Evolutionary conservation across 2,113 vertebrate genomes (phyloP).

Genomic region (Noturus placidus): DNA sequence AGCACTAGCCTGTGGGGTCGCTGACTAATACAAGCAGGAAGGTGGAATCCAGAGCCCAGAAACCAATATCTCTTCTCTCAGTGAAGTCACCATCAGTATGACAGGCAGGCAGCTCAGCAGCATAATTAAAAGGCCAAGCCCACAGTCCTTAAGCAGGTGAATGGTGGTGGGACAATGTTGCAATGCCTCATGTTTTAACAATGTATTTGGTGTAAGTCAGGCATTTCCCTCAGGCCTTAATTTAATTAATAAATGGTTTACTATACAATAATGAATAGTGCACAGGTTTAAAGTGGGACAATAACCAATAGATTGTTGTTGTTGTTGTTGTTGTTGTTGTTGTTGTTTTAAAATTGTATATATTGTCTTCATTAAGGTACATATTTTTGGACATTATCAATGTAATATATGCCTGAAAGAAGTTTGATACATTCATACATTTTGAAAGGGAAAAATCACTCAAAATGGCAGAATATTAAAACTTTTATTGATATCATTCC

Average conservation of each 20-base stretch:
- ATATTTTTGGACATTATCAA: neutral
- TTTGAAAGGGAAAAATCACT: neutral
- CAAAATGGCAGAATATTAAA: neutral
- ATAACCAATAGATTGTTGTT: neutral
- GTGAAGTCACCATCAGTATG: neutral
- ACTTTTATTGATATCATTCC: neutral
- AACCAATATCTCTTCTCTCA: constrained; percentile 23
- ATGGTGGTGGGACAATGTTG: neutral
- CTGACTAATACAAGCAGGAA: constrained; percentile 22
- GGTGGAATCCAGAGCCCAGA: constrained; percentile 5
- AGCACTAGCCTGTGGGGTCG: neutral
- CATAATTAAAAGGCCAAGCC: constrained; percentile 46
- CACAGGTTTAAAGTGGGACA: neutral
- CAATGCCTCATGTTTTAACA: constrained; percentile 9
- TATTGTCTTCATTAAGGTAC: neutral
- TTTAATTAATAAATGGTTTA: neutral
- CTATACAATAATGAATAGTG: neutral
- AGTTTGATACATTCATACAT: neutral
- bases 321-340: neutral
- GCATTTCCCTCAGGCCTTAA: neutral
- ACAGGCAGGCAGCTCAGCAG: constrained; percentile 34
- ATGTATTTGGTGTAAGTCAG: neutral
- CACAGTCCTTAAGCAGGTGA: constrained; percentile 16
- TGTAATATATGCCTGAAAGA: neutral
- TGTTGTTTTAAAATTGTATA: neutral